phyloP scores from a whole-genome alignment of 2,113 vertebrate species.

The Aramus guarauna region DNA sequence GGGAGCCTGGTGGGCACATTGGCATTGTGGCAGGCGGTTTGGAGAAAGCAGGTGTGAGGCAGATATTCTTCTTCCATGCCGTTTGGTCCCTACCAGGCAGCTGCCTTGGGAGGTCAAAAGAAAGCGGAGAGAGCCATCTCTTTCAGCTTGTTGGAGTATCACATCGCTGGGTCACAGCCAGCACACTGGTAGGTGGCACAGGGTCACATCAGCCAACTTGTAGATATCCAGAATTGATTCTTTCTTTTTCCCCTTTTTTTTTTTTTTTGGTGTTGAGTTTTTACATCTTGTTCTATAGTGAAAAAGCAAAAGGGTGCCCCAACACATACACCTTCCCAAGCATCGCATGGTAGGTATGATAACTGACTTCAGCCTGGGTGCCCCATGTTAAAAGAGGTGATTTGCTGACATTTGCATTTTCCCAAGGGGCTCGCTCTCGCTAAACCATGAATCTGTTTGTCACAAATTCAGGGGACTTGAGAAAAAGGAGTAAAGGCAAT shows the following conservation, averaged over 20 bases:
- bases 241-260: background rate
- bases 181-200: slow-evolving; percentile 36
- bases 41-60: slow-evolving; percentile 45
- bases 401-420: slow-evolving; percentile 33
- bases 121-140: background rate
- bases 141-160: slow-evolving; percentile 25
- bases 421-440: background rate
- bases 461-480: background rate
- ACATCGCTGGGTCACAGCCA: slow-evolving; percentile 37
- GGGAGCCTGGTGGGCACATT: background rate
- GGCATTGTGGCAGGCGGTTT: background rate
- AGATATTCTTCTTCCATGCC: slow-evolving; percentile 14
- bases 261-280: background rate
- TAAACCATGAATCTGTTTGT: background rate
- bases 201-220: slow-evolving; percentile 50
- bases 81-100: slow-evolving; percentile 46
- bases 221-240: background rate
- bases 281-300: background rate
- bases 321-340: background rate
- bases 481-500: background rate
- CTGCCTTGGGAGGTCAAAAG: slow-evolving; percentile 30
- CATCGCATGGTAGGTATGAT: background rate
- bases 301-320: background rate
- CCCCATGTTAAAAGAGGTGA: background rate
- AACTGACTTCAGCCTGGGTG: background rate